Evolutionary conservation across 2,113 vertebrate genomes (phyloP), one percentile per base, ranked within the genome.

Genomic region (Tylochromis polylepis): DNA sequence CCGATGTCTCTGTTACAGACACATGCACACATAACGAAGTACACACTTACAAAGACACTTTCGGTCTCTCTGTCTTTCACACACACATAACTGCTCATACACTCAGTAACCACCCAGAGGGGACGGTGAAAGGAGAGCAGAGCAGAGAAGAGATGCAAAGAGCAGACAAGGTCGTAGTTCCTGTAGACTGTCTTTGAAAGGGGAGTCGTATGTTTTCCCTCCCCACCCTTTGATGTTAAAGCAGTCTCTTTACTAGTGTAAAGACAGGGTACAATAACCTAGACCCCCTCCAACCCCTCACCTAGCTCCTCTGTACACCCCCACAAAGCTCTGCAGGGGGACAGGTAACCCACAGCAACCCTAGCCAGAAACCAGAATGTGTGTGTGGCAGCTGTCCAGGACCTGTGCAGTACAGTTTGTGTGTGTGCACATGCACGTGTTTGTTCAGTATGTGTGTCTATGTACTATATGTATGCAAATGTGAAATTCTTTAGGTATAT

Each of bases 131-230:
- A 84, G 89, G 85, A 56, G 88, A 91, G 87, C 83, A 56, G 88
- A 91, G 87, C 83, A 86, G 49, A 86, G 83, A 90, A 88, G 89
- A 91, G 89, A 78, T 80, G 85, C 89, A 89, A 89, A 87, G 89
- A 92, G 88, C 91, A 91, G 92, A 93, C 91, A 87, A 93, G 93
- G 93, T 92, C 87, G 43, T 81, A 67, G 88, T 89, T 95, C 91
- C 91, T 87, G 92, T 92, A 85, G 93, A 91, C 91, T 88, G 88
- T 88, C 90, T 95, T 95, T 95, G 94, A 95, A 95, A 96, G 87
- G 82, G 72, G 89, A 94, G 91, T 92, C 59, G 2, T 65, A 36
- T 94, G 83, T 89, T 91, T 92, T 87, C 79, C 87, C 87, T 79
- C 43, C 27, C 27, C 11, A 24, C 83, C 59, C 92, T 96, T 96